Evolutionary conservation across 30 jellyfish, hydroid and myxozoan species (phyloP), one percentile per base, ranked within the genome.

Genomic region (Clytia hemisphaerica): DNA sequence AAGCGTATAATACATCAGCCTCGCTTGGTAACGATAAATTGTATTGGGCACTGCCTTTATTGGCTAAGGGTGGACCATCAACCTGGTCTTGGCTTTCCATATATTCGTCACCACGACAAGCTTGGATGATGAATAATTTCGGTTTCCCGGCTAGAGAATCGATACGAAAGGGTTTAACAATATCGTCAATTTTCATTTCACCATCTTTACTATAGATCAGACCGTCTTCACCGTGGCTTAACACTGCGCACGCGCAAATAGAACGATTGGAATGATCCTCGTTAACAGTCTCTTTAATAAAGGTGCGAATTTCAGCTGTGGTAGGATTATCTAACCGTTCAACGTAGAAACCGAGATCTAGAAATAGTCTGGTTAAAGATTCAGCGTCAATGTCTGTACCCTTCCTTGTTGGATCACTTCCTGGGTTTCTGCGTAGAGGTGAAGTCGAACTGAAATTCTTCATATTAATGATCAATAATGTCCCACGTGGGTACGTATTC

Each of bases 401-500:
- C 3, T 36, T 44, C 42, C 78, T 16, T n/a, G n/a, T n/a, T n/a
- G n/a, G n/a, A n/a, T n/a, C n/a, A n/a, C n/a, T n/a, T n/a, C n/a
- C n/a, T 28, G 73, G 78, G 37, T 35, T 27, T 7, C 21, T 30
- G 16, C 42, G 34, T 5, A 65, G 40, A 15, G 69, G 37, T 37
- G 71, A 22, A 15, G 16, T 37, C 34, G 26, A 38, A 6, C 21
- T 9, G 44, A 65, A 65, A 3, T 65, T 65, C 19, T 45, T 36
- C 2, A 37, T 36, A 44, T 65, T 65, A 3, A 65, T 7, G 10
- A 65, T 65, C 0, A 65, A 10, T 4, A 65, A 37, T 16, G 26
- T 37, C 34, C 78, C 78, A 19, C 71, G 32, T 32, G 78, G 78
- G 34, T 65, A 65, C 19, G 70, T 65, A 14, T 65, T 44, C 71